Evolutionary conservation across 2,888 invertebrate genomes (phyloP), one percentile per base, ranked within the genome.

Genomic region (Lasioglossum leucozonium): DNA sequence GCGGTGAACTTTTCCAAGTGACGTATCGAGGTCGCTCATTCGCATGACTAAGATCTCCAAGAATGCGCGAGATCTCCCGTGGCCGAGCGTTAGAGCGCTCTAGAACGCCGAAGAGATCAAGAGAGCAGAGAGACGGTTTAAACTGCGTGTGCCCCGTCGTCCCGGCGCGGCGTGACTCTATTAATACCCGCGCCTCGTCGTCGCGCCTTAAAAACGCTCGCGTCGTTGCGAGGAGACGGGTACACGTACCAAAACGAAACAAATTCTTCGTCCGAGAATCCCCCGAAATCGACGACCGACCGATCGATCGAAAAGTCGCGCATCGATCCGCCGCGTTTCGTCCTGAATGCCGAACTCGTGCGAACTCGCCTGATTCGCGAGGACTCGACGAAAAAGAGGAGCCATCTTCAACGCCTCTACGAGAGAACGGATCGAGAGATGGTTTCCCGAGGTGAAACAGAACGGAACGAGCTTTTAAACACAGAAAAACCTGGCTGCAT

Each of bases 141-240:
- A 86, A 77, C 87, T 79, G 79, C 76, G 87, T 87, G 87, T 87
- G 87, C 84, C 81, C 79, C 86, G 83, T 87, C 79, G 87, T 81
- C 81, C 79, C 86, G 83, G 86, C 79, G 74, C 76, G 81, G 62
- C 89, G 79, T 77, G 87, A 69, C 91, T 89, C 90, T 90, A 90
- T 91, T 90, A 91, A 90, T 90, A 90, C 81, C 85, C 90, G 86
- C 89, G 86, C 83, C 90, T 90, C 89, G 91, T 85, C 89, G 89
- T 91, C 90, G 89, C 86, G 87, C 67, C 86, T 83, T 79, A 84
- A 84, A 81, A 86, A 88, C 87, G 82, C 83, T 69, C 79, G 74
- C 85, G 75, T 78, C 82, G 78, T 83, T 81, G 76, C 67, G 77
- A n/a, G n/a, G 55, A 75, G 78, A 76, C 77, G 76, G n/a, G n/a